Evolutionary conservation across 2,888 invertebrate genomes (phyloP), one percentile per base, ranked within the genome.

Genomic region (Branchipolynoe longqiensis): DNA sequence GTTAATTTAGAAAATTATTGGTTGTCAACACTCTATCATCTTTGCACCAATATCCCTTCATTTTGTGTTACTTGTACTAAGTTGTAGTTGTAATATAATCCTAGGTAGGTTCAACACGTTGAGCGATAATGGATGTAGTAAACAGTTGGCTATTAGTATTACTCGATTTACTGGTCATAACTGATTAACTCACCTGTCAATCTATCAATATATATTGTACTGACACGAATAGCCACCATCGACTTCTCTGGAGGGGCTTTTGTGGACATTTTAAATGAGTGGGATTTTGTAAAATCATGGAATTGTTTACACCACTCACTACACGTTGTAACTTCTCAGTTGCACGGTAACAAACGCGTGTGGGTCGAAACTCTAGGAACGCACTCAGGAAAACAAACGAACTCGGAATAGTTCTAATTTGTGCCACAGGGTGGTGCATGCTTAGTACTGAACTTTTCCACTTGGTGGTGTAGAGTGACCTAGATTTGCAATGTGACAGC

Each of bases 181-280:
- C 1, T 22, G 6, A 0, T 3, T 14, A 69, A 36, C 69, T 36
- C 36, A 69, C 69, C 69, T 69, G 69, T 69, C 69, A 69, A 36
- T 33, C 69, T 38, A 18, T 69, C 69, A 6, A 69, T 69, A n/a
- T 69, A 69, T 69, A 36, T 38, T 38, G 33, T 33, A 25, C 69
- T 33, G 69, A 69, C 36, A 38, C 38, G 33, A 36, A 69, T 38
- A 1, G 69, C 36, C 1, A 69, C n/a, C 36, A 69, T 18, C 14
- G 69, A 69, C 69, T 69, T 69, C 1, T 33, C 69, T 38, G 18
- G 33, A 3, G 69, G 69, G 2, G 38, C 36, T 69, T 69, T 69
- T 4, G 69, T 69, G 14, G 36, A 33, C 69, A 69, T 69, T 0
- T 1, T 69, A n/a, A 36, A 22, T 18, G 31, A 62, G 8, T 48